Evolutionary conservation across 2,888 invertebrate species (phyloP).

Genomic region (Drosophila hamatofila): DNA sequence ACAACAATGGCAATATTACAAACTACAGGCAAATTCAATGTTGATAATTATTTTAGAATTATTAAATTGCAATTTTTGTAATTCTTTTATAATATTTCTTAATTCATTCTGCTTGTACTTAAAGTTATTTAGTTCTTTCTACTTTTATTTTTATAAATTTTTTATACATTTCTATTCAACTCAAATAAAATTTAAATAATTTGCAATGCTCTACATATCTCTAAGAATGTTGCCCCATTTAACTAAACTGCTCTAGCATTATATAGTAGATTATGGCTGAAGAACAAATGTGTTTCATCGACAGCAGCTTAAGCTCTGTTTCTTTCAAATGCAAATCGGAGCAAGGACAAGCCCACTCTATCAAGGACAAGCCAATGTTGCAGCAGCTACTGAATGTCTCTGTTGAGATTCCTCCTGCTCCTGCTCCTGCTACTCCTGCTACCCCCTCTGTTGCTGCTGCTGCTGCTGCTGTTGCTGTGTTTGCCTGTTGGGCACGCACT

Average conservation of each 20-base stretch:
- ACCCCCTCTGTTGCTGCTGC: not conserved
- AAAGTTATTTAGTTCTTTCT: too few relatives aligned
- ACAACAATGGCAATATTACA: too few relatives aligned
- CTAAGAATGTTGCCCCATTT: not conserved
- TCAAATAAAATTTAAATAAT: conserved; percentile 2
- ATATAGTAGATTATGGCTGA: not conserved
- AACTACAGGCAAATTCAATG: too few relatives aligned
- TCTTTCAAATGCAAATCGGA: conserved; percentile 46
- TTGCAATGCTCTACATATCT: not conserved
- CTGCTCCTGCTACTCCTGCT: conserved; percentile 11
- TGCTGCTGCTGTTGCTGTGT: conserved; percentile 24
- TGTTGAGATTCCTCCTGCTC: not conserved
- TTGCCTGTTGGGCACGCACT: conserved; percentile 56
- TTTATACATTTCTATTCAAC: not conserved
- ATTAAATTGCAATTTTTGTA: too few relatives aligned
- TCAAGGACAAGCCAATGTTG: not conserved
- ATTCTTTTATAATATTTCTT: too few relatives aligned
- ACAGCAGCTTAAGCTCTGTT: conserved; percentile 4
- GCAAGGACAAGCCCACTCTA: not conserved
- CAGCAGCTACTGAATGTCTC: not conserved
- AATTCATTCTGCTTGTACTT: too few relatives aligned
- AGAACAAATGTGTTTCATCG: conserved; percentile 18
- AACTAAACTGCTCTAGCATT: not conserved
- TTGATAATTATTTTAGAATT: too few relatives aligned
- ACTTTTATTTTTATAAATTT: too few relatives aligned